phyloP scores from a whole-genome alignment of 2,113 vertebrate genomes.

The Siniperca chuatsi region DNA sequence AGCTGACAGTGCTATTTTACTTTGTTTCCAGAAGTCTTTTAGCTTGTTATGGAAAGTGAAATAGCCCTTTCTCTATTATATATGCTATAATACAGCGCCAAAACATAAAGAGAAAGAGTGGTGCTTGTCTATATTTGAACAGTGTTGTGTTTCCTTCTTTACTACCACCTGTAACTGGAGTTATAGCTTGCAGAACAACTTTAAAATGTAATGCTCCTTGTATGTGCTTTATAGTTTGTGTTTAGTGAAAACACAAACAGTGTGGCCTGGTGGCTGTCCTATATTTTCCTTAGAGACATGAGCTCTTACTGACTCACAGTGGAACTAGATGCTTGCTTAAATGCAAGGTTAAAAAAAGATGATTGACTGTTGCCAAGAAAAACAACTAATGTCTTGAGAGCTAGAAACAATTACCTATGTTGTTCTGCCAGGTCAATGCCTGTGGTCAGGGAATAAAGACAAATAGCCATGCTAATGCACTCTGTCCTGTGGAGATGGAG shows the following conservation, averaged over 20 bases:
- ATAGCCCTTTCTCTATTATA: conserved; percentile 22
- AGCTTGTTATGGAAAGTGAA: conserved; percentile 18
- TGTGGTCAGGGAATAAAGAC: conserved; percentile 77
- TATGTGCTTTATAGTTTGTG: conserved; percentile 49
- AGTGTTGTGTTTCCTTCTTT: conserved; percentile 42
- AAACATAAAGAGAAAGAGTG: neutral
- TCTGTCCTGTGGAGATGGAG: conserved; percentile 76
- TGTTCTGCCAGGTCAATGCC: conserved; percentile 76
- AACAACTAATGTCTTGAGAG: conserved; percentile 74
- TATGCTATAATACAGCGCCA: neutral
- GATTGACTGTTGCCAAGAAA: conserved; percentile 79
- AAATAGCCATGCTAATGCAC: conserved; percentile 77
- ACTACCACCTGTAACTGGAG: conserved; percentile 24
- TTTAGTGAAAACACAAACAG: conserved; percentile 53
- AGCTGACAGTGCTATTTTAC: conserved; percentile 2
- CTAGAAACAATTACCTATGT: conserved; percentile 80
- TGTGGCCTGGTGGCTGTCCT: conserved; percentile 38
- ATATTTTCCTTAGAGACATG: conserved; percentile 53
- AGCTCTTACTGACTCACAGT: conserved; percentile 67
- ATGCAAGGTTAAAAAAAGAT: conserved; percentile 52
- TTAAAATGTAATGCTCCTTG: conserved; percentile 35
- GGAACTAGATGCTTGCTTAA: conserved; percentile 65
- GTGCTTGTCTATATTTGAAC: conserved; percentile 17
- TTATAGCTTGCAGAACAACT: conserved; percentile 23
- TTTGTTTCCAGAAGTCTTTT: conserved; percentile 23